These are phyloP conservation scores for Lymantria monacha DNA, from an alignment of 2,888 invertebrate genomes.

Conservation along the genomic window DNA sequence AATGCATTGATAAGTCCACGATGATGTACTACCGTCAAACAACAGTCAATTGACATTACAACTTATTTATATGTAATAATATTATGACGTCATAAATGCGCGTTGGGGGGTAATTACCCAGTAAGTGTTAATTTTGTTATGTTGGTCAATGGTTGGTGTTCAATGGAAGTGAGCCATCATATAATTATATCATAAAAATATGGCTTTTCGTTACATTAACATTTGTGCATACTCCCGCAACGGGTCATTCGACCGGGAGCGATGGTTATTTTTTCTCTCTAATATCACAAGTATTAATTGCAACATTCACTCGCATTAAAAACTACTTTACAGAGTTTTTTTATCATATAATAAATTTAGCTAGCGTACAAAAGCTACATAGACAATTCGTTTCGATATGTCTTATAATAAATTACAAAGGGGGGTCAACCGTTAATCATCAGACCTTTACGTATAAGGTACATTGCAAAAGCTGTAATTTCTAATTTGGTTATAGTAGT, in stretches of 20 bases:
- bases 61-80: not conserved
- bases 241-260: slow-evolving; percentile 25
- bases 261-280: slow-evolving; percentile 55
- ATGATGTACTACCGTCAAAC: slow-evolving; percentile 16
- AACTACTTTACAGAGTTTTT: slow-evolving; percentile 38
- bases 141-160: slow-evolving; percentile 21
- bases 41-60: slow-evolving; percentile 15
- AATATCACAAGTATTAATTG: slow-evolving; percentile 77
- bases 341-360: slow-evolving; percentile 28
- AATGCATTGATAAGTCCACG: slow-evolving; percentile 38
- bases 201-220: slow-evolving; percentile 70
- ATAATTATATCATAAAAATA: slow-evolving; percentile 59
- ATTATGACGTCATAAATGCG: not conserved
- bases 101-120: not conserved
- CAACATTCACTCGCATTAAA: slow-evolving; percentile 58
- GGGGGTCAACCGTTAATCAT: slow-evolving; percentile 33
- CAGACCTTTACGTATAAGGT: slow-evolving; percentile 19
- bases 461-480: slow-evolving; percentile 30
- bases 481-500: slow-evolving; percentile 31
- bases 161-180: slow-evolving; percentile 31
- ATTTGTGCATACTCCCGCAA: slow-evolving; percentile 62
- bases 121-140: not conserved
- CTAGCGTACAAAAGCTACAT: slow-evolving; percentile 56
- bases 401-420: slow-evolving; percentile 30
- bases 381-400: slow-evolving; percentile 59